A percentile compares a stretch with the other conserved stretches of the same genome.
Evolutionary conservation across 1,140 invertebrate genomes (phyloP).

Genomic region (Plutomurus gul): DNA sequence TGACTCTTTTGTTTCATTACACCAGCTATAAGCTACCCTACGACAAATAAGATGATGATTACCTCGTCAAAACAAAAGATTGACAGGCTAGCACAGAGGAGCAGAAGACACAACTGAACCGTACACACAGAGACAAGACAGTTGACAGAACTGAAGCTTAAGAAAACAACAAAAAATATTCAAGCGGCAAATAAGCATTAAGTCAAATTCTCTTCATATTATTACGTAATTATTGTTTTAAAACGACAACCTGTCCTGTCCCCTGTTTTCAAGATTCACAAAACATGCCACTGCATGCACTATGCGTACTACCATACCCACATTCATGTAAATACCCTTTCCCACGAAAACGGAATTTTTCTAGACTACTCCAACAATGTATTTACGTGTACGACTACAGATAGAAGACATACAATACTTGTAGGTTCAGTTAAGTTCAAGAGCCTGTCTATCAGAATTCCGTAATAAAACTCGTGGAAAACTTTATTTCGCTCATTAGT

Average conservation of each 20-base stretch:
- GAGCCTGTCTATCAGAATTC: conserved; percentile 13
- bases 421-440: background rate
- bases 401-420: background rate
- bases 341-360: conserved; percentile 8
- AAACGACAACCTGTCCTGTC: conserved; percentile 15
- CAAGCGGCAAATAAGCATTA: background rate
- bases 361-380: background rate
- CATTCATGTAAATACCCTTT: background rate
- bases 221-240: conserved; percentile 27
- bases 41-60: conserved; percentile 29
- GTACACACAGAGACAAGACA: background rate
- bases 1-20: conserved; percentile 5
- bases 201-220: background rate
- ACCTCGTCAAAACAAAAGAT: conserved; percentile 17
- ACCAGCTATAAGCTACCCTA: too few relatives aligned
- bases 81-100: background rate
- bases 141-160: background rate
- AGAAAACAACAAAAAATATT: background rate
- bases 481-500: conserved; percentile 22
- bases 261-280: background rate
- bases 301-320: too few relatives aligned
- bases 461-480: conserved; percentile 6
- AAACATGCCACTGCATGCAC: too few relatives aligned
- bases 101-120: background rate
- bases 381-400: background rate